Conservation (phyloP, 2,113 vertebrate genomes). For the Ginglymostoma cirratum region DNA sequence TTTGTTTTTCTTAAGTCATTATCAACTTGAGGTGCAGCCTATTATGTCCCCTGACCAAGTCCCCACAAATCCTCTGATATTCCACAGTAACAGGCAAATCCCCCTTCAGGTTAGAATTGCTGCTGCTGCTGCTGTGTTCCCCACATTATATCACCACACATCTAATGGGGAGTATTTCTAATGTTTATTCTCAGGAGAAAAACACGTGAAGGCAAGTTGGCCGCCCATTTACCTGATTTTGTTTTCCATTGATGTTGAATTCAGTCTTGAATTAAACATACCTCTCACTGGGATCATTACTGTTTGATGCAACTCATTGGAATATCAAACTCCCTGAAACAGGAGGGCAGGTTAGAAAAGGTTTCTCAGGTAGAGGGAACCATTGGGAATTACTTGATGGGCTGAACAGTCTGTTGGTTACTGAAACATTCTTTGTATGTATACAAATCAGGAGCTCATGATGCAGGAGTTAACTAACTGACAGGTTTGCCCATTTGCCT, state of each 20-base stretch:
- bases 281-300: neutral
- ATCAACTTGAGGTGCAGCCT: neutral
- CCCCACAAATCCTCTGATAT: neutral
- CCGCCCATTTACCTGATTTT: neutral
- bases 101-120: neutral
- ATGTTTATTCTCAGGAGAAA: neutral
- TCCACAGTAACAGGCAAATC: neutral
- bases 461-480: neutral
- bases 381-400: neutral
- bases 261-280: neutral
- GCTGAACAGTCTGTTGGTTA: neutral
- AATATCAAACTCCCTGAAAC: neutral
- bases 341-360: neutral
- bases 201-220: neutral
- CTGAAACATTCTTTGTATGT: neutral
- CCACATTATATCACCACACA: neutral
- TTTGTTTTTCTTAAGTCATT: neutral
- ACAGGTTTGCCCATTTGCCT: neutral
- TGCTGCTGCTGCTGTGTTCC: neutral
- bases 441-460: neutral
- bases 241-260: neutral
- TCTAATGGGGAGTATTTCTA: neutral
- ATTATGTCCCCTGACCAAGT: neutral
- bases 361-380: neutral
- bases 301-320: neutral